A percentile compares a stretch with the other conserved stretches of the same genome.
Evolutionary conservation across 2,888 invertebrate species (phyloP).

Genomic region (Calephelis perditalis): DNA sequence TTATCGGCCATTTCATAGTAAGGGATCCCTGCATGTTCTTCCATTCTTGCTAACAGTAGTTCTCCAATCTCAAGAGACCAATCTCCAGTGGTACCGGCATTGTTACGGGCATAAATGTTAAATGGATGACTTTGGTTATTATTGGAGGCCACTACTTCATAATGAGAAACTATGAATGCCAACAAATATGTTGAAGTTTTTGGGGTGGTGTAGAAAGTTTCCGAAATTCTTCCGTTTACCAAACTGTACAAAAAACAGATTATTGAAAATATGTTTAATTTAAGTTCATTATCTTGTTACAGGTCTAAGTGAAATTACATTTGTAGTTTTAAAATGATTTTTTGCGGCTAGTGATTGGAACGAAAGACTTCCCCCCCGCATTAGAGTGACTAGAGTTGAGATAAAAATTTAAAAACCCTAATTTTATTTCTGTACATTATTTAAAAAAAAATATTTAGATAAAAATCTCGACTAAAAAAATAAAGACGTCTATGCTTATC

Average conservation of each 20-base stretch:
- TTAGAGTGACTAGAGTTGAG: no score
- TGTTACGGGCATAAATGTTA: constrained; percentile 61
- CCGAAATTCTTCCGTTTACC: constrained; percentile 43
- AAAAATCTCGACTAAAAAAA: no score
- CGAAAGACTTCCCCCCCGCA: no score
- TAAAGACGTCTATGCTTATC: no score
- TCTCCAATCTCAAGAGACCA: constrained; percentile 67
- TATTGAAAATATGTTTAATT: no score
- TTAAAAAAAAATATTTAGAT: no score
- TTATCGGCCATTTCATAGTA: constrained; percentile 72
- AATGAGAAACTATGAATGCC: constrained; percentile 91
- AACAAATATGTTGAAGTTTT: constrained; percentile 90
- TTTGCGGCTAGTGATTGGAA: no score
- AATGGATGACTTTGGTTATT: constrained; percentile 45
- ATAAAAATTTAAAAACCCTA: no score
- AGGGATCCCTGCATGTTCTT: constrained; percentile 71
- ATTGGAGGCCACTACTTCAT: constrained; percentile 49
- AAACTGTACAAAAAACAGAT: not conserved
- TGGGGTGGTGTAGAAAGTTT: constrained; percentile 76
- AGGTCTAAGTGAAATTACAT: no score
- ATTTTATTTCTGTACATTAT: no score
- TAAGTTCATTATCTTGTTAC: no score
- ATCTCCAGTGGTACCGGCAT: constrained; percentile 53
- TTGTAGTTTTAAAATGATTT: no score
- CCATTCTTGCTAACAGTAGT: constrained; percentile 69